Percentiles rank a stretch among this genome's conserved stretches.
Conservation (phyloP, 1,140 invertebrate species). For the Zaprionus kolodkinae region DNA sequence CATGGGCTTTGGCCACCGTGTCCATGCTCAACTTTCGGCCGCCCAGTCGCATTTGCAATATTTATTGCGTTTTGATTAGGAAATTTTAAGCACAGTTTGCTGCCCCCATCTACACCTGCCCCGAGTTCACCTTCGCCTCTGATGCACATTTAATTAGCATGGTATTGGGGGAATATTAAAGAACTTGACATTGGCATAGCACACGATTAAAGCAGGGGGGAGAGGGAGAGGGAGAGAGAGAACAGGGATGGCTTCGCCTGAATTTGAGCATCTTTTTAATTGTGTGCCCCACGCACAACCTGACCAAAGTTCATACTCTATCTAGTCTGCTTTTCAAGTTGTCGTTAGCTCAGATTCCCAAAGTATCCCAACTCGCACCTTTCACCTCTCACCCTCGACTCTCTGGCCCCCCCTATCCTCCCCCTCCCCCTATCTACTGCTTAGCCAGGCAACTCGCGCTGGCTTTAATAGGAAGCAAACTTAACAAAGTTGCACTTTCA, state of each 20-base stretch:
- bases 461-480: slow-evolving; percentile 64
- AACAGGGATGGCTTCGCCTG: not conserved
- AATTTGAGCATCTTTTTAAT: slow-evolving; percentile 30
- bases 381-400: not conserved
- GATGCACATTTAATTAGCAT: slow-evolving; percentile 44
- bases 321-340: slow-evolving; percentile 11
- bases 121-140: not conserved
- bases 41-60: slow-evolving; percentile 75
- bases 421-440: not conserved
- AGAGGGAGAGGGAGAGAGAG: not conserved
- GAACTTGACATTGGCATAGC: slow-evolving; percentile 29
- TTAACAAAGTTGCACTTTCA: slow-evolving; percentile 68
- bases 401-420: too few species aligned
- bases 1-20: slow-evolving; percentile 36
- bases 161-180: slow-evolving; percentile 9
- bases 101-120: not conserved
- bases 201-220: not conserved
- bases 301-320: slow-evolving; percentile 36
- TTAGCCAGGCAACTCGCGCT: slow-evolving; percentile 19
- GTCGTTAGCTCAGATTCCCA: slow-evolving; percentile 11
- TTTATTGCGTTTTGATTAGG: slow-evolving; percentile 79
- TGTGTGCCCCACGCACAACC: slow-evolving; percentile 30
- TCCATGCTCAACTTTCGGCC: slow-evolving; percentile 71
- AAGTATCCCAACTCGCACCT: not conserved
- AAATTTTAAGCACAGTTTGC: not conserved